Conservation (phyloP, 2,888 invertebrate genomes). For the Agapostemon virescens region DNA sequence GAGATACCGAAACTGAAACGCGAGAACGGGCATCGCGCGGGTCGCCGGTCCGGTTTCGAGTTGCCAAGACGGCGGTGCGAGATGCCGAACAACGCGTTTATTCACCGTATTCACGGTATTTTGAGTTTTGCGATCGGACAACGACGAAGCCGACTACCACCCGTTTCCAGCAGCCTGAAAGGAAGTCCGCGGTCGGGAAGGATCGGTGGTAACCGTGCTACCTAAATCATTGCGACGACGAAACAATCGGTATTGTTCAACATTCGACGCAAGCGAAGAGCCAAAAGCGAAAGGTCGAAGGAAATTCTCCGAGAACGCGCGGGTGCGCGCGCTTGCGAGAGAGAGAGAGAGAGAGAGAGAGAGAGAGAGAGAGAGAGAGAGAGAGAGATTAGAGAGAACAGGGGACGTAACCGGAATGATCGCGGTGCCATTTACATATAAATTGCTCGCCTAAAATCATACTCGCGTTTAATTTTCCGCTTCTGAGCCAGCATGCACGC, state of each 20-base stretch:
- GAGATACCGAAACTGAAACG: not conserved
- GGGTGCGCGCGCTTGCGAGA: too few relatives aligned
- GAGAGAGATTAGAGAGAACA: conserved; percentile 19
- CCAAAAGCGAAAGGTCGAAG: not conserved
- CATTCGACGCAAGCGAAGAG: conserved; percentile 52
- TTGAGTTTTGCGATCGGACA: conserved; percentile 3
- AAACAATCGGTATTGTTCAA: conserved; percentile 66
- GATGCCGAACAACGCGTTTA: conserved; percentile 48
- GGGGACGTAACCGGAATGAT: conserved; percentile 42
- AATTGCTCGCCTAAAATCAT: conserved; percentile 77
- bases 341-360: not conserved
- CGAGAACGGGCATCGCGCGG: not conserved
- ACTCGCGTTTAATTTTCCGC: conserved; percentile 77
- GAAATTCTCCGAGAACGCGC: not conserved
- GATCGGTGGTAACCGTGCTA: conserved; percentile 21
- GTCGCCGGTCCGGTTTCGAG: not conserved
- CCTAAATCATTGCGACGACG: conserved; percentile 36
- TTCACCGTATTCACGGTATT: conserved; percentile 51
- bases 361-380: too few relatives aligned
- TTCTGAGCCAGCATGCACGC: conserved; percentile 54
- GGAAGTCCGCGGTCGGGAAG: not conserved
- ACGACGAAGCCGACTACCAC: not conserved
- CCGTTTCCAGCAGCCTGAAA: conserved; percentile 15
- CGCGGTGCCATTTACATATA: conserved; percentile 75
- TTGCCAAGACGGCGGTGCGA: conserved; percentile 39